Base-by-base conservation (phyloP, 2,113 vertebrate species). In the Onychostruthus taczanowskii region DNA sequence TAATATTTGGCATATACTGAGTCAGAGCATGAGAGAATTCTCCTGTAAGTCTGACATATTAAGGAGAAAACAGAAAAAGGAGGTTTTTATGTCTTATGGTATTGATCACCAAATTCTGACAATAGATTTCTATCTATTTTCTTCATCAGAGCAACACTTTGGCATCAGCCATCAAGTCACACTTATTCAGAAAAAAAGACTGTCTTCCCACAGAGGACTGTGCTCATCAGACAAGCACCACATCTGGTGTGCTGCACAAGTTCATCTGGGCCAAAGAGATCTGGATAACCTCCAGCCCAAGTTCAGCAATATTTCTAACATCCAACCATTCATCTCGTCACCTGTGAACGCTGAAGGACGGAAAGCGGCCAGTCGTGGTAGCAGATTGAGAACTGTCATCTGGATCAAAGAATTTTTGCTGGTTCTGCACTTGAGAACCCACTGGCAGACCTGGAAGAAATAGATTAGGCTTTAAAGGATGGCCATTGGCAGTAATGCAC, bases 391-490 rank as follows among this genome's bases (percentile, higher is more conserved):
- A 89, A 99, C 99, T 2, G 99, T 99, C 99, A 99, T 99, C 98
- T 99, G 99, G 97, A 99, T 99, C 91, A 99, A 97, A 24, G 99
- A 99, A 95, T 99, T 99, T 97, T 99, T 99, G 97, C 99, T 99
- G 74, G 98, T 98, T 95, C 98, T 98, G 95, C 99, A 99, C 87
- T 99, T 99, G 93, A 99, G 97, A 88, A 99, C 99, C 99, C 99
- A 99, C 46, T 98, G 98, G 96, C 99, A 99, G 52, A 99, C 99
- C 99, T 99, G 96, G 41, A 97, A 92, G 81, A 84, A 75, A 96
- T 0, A 78, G 44, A 89, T 31, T 27, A 46, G 39, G 39, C 10
- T 84, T 50, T 87, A 79, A 78, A 73, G 28, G 43, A 62, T 26
- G 23, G 27, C 30, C 37, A 39, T 0, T 39, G 26, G 50, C 59